These are phyloP conservation scores for Lutjanus campechanus DNA, from an alignment of 2,797 vertebrate species.

Conservation along the genomic window DNA sequence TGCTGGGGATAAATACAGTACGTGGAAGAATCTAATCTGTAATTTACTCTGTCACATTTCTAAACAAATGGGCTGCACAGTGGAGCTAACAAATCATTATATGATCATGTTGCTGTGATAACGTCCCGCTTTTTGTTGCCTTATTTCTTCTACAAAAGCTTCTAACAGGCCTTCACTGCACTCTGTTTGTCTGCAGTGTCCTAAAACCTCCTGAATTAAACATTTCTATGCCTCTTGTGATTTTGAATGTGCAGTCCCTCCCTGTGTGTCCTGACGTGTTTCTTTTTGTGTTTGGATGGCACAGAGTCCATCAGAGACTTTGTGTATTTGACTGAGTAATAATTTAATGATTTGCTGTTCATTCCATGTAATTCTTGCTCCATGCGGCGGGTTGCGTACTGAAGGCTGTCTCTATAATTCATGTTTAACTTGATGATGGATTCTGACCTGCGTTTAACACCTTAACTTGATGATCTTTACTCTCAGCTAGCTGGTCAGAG, in stretches of 20 bases:
- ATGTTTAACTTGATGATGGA: constrained; percentile 3
- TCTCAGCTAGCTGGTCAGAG: constrained; percentile 54
- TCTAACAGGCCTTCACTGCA: background rate
- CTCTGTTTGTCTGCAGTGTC: background rate
- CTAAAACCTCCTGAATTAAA: background rate
- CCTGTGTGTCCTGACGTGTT: constrained; percentile 23
- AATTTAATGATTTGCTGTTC: background rate
- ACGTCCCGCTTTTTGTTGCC: background rate
- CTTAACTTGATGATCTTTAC: constrained; percentile 36
- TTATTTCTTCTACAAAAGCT: background rate
- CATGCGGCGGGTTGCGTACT: background rate
- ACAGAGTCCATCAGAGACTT: background rate
- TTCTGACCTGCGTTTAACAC: constrained; percentile 28
- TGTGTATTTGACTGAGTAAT: constrained; percentile 2
- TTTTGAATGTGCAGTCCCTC: constrained; percentile 5
- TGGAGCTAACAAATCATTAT: background rate
- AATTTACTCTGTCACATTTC: background rate
- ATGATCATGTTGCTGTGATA: background rate
- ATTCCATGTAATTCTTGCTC: background rate
- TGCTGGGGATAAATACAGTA: background rate
- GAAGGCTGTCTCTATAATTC: background rate
- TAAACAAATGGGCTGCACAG: background rate
- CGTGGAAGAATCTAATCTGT: background rate
- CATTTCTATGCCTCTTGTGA: background rate
- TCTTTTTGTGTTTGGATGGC: constrained; percentile 10